Conservation (phyloP, 1,140 invertebrate genomes). For the Octopus bimaculoides region DNA sequence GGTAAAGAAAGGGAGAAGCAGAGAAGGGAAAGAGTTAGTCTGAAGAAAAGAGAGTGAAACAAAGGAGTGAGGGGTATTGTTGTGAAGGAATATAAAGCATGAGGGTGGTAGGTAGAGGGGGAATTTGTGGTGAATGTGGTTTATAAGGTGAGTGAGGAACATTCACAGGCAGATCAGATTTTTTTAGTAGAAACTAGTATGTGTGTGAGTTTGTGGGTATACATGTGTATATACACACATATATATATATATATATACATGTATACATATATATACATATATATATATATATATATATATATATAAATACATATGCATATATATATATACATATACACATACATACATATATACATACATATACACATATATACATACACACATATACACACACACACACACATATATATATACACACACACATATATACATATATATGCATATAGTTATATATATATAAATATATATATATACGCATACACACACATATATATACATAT, state of each 20-base stretch:
- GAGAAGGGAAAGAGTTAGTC: background rate
- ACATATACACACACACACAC: background rate
- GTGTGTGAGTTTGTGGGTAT: background rate
- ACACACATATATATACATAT: background rate
- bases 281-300: background rate
- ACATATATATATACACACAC: background rate
- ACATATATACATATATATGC: background rate
- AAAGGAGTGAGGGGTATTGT: background rate
- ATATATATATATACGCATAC: background rate
- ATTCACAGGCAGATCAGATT: background rate
- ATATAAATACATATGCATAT: background rate
- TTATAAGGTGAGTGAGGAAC: background rate
- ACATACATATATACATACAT: background rate
- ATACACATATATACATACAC: background rate
- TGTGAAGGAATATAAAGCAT: background rate
- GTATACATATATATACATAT: background rate
- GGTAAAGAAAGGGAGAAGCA: background rate
- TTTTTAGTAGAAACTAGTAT: background rate
- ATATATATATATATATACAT: background rate
- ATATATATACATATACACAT: background rate
- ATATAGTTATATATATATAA: background rate
- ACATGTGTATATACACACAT: background rate
- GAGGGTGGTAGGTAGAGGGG: background rate
- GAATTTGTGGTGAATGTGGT: background rate
- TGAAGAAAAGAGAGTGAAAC: background rate